Evolutionary conservation across 2,797 vertebrate genomes (phyloP).

Genomic region (Lagorchestes hirsutus): DNA sequence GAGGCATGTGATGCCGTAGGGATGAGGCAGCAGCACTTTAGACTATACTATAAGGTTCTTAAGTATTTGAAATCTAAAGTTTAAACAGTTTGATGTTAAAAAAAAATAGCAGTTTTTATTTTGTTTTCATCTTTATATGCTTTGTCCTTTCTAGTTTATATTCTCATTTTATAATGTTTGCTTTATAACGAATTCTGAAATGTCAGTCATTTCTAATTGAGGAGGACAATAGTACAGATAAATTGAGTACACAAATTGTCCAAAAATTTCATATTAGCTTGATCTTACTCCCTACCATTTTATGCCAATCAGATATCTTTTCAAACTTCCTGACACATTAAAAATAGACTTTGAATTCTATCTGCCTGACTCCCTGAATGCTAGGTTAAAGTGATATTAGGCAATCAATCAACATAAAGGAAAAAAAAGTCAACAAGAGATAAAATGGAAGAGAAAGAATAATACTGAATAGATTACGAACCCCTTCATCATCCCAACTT

Average conservation of each 20-base stretch:
- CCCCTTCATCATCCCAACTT: background rate
- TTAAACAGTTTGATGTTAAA: conserved; percentile 46
- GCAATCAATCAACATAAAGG: background rate
- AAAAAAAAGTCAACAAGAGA: background rate
- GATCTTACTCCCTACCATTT: background rate
- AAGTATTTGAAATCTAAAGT: conserved; percentile 30
- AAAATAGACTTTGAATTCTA: background rate
- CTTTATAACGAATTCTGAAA: conserved; percentile 35
- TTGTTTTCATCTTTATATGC: conserved; percentile 21
- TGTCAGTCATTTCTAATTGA: conserved; percentile 52
- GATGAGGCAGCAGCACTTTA: background rate
- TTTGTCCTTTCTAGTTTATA: background rate
- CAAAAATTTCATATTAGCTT: background rate
- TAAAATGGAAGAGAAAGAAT: background rate
- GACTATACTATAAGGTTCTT: background rate
- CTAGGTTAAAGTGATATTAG: background rate
- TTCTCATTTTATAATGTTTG: conserved; percentile 50
- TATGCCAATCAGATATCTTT: background rate
- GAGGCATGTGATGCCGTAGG: background rate
- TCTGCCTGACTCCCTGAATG: background rate
- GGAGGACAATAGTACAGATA: conserved; percentile 13
- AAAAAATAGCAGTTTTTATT: conserved; percentile 14
- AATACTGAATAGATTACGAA: background rate
- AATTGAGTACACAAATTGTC: conserved; percentile 32
- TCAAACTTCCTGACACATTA: background rate